Percentiles rank a stretch among this genome's conserved stretches.
These are phyloP conservation scores for Penaeus indicus DNA, from an alignment of 1,140 invertebrate genomes.

Conservation along the genomic window DNA sequence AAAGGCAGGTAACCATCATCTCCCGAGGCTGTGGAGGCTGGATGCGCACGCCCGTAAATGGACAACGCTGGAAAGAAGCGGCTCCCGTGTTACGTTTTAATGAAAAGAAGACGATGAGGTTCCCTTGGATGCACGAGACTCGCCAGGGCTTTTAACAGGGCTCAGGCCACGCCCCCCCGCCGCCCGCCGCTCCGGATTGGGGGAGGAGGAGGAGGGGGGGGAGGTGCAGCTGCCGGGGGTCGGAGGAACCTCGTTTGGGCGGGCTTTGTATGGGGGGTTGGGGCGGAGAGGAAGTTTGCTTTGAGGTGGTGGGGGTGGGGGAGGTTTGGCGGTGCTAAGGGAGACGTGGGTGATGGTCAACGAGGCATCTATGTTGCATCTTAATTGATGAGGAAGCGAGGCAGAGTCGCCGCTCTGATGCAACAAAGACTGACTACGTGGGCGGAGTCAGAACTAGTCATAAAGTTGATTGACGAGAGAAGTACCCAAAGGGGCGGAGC, in stretches of 20 bases:
- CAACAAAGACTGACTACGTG: conserved; percentile 46
- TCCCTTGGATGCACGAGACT: conserved; percentile 33
- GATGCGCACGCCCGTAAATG: conserved; percentile 49
- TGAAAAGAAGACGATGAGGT: conserved; percentile 45
- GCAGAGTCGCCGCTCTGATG: conserved; percentile 21
- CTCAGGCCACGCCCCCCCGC: conserved; percentile 22
- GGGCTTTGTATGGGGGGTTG: no score
- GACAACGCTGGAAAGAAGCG: conserved; percentile 46
- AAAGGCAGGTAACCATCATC: conserved; percentile 47
- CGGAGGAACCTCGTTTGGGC: no score
- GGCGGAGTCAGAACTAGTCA: conserved; percentile 51
- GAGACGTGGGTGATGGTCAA: background rate
- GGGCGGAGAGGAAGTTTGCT: no score
- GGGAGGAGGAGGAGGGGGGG: no score
- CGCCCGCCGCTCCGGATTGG: background rate
- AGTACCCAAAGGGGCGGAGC: conserved; percentile 52
- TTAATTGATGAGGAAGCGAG: conserved; percentile 32
- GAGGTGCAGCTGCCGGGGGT: no score
- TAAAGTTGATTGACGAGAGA: conserved; percentile 57
- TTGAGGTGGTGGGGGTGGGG: background rate
- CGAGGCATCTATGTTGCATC: background rate
- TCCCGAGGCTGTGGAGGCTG: conserved; percentile 32
- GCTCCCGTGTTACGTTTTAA: conserved; percentile 58
- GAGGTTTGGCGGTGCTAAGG: background rate
- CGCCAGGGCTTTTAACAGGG: conserved; percentile 40